Base-by-base conservation (phyloP, 2,113 vertebrate species). In the Empidonax alnorum region DNA sequence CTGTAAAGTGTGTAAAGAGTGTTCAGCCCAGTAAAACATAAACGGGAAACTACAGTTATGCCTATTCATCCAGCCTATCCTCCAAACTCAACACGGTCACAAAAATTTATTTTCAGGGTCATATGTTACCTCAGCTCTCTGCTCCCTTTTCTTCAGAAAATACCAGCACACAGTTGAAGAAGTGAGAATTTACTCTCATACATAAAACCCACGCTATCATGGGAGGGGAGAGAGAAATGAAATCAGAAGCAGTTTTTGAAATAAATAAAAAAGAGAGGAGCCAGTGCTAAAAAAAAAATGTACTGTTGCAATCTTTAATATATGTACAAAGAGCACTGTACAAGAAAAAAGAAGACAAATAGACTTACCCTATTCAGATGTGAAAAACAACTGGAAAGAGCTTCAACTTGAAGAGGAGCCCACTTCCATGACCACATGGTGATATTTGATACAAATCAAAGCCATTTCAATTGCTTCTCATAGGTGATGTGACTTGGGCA, bases 1-100 rank as follows among this genome's bases (percentile, higher is more conserved):
- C 31, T 74, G 28, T 44, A 50, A 63, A 46, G 35, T 1, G 0
- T 0, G 0, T 23, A 11, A 68, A 56, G 11, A 0, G 9, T 47
- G 27, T 37, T 61, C 52, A 10, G 52, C 53, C 42, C 30, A 47
- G 42, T 5, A 50, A 31, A 18, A 59, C 14, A 42, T 6, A 35
- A 28, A 15, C 20, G 58, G 33, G 31, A 71, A 84, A 50, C 6
- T 35, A 41, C 6, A 61, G 27, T 27, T n/a, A 31, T 1, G 3
- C 2, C 8, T 25, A 12, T n/a, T 59, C 1, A 0, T 35, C 72
- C 9, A 28, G 10, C 6, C 52, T 25, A 13, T 9, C 39, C 37
- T 85, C 52, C 46, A 58, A 77, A 41, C 16, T 19, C 30, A 47
- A 25, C 23, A 44, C 0, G 0, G 61, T 6, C 52, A 80, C 42